Evolutionary conservation across 2,888 invertebrate species (phyloP).

Genomic region (Uropetala carovei): DNA sequence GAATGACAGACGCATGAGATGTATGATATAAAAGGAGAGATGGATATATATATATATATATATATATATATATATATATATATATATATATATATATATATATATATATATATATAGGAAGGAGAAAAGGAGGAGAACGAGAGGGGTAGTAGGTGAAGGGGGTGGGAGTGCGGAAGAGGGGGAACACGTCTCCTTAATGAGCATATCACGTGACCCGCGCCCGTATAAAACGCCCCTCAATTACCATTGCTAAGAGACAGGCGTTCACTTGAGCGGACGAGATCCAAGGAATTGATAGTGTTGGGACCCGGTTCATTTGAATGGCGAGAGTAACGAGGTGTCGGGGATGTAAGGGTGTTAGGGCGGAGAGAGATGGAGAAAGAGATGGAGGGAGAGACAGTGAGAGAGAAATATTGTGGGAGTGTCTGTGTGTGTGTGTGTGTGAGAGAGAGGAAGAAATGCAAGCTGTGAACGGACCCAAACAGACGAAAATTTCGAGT

Average conservation of each 20-base stretch:
- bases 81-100: too few relatives aligned
- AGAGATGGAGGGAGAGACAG: background rate
- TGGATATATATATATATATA: too few relatives aligned
- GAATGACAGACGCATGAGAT: too few relatives aligned
- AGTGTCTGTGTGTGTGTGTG: background rate
- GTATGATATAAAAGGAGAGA: background rate
- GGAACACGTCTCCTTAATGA: background rate
- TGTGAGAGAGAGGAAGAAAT: background rate
- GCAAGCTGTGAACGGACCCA: background rate
- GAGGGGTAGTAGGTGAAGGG: background rate
- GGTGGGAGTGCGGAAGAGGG: too few relatives aligned
- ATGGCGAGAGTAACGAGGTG: slow-evolving; percentile 32
- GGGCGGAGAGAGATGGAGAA: background rate
- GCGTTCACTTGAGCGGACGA: slow-evolving; percentile 30
- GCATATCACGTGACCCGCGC: slow-evolving; percentile 37
- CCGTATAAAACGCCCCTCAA: slow-evolving; percentile 37
- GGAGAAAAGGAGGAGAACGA: background rate
- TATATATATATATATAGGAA: too few relatives aligned
- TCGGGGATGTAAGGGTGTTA: background rate
- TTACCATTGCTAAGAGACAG: slow-evolving; percentile 38
- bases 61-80: too few relatives aligned
- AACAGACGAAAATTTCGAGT: background rate
- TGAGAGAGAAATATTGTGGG: background rate
- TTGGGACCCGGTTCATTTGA: background rate
- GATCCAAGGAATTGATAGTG: slow-evolving; percentile 34